Percentiles rank a stretch among this genome's conserved stretches.
phyloP scores from a whole-genome alignment of 92 coral and sea anemone species.

The Scolanthus callimorphus region DNA sequence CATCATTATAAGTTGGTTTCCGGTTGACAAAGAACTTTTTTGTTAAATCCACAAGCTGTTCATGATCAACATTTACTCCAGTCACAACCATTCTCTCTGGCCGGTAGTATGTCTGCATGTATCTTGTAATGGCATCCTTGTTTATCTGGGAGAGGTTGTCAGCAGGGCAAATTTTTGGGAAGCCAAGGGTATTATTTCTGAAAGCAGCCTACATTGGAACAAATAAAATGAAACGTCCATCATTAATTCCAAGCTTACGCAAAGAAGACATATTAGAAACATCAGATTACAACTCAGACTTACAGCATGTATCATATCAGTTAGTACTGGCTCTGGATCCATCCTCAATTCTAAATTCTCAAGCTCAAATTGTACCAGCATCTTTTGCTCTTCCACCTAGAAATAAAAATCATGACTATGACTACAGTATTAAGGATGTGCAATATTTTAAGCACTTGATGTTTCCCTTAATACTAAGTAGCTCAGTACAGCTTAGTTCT shows the following conservation, averaged over 20 bases:
- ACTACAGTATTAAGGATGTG: too few species aligned
- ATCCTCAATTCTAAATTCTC: conserved; percentile 88
- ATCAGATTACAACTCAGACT: too few species aligned
- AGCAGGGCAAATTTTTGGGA: conserved; percentile 87
- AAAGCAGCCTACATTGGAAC: conserved; percentile 98
- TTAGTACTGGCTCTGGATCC: conserved; percentile 93
- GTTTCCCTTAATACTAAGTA: too few species aligned
- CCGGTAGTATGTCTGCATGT: conserved; percentile 67
- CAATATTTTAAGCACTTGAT: too few species aligned
- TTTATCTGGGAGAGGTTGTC: conserved; percentile 71
- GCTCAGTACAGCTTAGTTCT: too few species aligned
- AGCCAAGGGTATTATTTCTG: conserved; percentile 88
- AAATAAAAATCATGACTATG: too few species aligned
- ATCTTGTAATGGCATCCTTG: conserved; percentile 44
- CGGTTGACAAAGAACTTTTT: conserved; percentile 56
- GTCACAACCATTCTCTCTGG: conserved; percentile 96
- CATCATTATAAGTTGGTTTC: conserved; percentile 66
- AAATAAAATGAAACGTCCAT: too few species aligned
- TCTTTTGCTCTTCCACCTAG: conserved; percentile 92
- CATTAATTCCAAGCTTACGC: too few species aligned
- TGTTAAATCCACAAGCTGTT: conserved; percentile 73
- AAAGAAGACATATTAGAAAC: too few species aligned
- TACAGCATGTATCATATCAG: conserved; percentile 95
- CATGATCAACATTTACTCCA: conserved; percentile 94
- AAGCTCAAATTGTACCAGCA: conserved; percentile 94